Evolutionary conservation across 2,888 invertebrate genomes (phyloP), one percentile per base, ranked within the genome.

Genomic region (Ephialtes manifestator): DNA sequence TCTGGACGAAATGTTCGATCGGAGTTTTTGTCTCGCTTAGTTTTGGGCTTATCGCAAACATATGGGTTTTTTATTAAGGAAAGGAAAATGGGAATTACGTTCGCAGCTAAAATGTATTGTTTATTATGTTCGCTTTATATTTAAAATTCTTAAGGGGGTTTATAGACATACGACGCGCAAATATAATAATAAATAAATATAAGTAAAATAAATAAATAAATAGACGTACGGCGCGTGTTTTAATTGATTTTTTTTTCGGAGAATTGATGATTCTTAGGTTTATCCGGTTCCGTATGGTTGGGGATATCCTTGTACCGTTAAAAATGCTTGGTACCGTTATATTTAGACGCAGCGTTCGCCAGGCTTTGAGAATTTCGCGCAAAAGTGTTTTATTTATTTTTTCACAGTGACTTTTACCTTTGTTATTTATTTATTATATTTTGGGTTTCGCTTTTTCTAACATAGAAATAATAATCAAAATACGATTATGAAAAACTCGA

Each of bases 281-380:
- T 51, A 35, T 35, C 20, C 11, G 70, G 15, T 46, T 60, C 75
- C 75, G 68, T 75, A 81, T 75, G 60, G 68, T 76, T 4, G 28
- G 28, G 53, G 63, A 65, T 63, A 75, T 86, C 74, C 31, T 55
- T 68, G 67, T 77, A 84, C 86, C 84, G 86, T 84, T 82, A 74
- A 74, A 80, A 82, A 68, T 60, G 67, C 51, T 70, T 53, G 13
- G 72, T 82, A 84, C 82, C 86, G 86, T 84, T 86, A 86, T 80
- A 74, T 74, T 80, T 74, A 80, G 80, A 67, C 55, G 0, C 53
- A 55, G 55, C 55, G 43, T 18, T 43, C 31, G 13, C 75, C 75
- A 55, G 77, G 55, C 46, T 43, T 24, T 20, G 10, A 13, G 35
- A 24, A 35, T 31, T 46, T 53, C 5, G 53, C 51, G 51, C 65